These are phyloP conservation scores for Drosophila falleni DNA, from an alignment of 2,888 invertebrate genomes.

Conservation along the genomic window DNA sequence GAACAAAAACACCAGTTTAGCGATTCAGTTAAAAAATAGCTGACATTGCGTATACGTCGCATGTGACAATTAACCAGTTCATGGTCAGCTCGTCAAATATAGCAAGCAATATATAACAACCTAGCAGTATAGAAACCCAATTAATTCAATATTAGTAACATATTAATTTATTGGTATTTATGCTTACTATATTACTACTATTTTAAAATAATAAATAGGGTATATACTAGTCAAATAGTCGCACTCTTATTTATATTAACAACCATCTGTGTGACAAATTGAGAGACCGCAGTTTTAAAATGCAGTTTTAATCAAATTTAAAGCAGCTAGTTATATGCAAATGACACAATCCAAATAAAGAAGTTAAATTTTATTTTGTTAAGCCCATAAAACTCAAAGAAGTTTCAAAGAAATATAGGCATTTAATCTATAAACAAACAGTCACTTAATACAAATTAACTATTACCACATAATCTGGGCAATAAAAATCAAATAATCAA, in stretches of 20 bases:
- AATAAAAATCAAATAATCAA: neutral
- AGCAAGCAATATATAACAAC: no score
- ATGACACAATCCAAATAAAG: neutral
- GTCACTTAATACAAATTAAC: neutral
- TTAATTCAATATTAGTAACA: no score
- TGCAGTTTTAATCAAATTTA: conserved; percentile 19
- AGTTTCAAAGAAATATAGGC: neutral
- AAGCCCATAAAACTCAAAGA: neutral
- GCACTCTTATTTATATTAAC: neutral
- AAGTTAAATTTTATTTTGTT: neutral
- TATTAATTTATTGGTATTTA: no score
- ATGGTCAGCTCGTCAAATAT: conserved; percentile 17
- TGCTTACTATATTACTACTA: neutral
- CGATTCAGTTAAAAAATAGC: conserved; percentile 40
- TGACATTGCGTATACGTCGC: conserved; percentile 58
- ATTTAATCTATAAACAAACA: neutral
- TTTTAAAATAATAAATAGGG: neutral
- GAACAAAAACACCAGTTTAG: conserved; percentile 2
- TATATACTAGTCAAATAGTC: neutral
- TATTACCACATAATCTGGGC: neutral
- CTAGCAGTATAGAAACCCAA: neutral
- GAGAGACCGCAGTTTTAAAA: conserved; percentile 11
- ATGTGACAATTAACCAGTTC: conserved; percentile 32
- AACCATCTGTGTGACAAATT: neutral
- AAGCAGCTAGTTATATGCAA: conserved; percentile 1